Evolutionary conservation across 2,113 vertebrate species (phyloP).

Genomic region (Periophthalmus modestus): DNA sequence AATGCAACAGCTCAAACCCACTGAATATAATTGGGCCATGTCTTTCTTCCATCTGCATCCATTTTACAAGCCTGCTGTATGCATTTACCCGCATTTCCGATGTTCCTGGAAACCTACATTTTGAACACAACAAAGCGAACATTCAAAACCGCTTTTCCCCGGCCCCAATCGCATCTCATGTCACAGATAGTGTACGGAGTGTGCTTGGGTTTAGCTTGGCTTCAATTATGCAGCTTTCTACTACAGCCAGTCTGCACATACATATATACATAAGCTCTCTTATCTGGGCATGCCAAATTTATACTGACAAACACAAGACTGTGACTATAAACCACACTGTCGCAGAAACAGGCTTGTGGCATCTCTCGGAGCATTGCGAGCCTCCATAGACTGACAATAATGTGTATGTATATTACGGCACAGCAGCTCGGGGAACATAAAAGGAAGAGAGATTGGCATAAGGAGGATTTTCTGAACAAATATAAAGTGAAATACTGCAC

Average conservation of each 20-base stretch:
- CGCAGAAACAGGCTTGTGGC: slow-evolving; percentile 1
- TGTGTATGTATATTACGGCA: not conserved
- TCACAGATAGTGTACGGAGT: slow-evolving; percentile 12
- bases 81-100: not conserved
- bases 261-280: slow-evolving; percentile 25
- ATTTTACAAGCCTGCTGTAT: not conserved
- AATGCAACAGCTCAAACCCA: not conserved
- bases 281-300: slow-evolving; percentile 31
- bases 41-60: not conserved
- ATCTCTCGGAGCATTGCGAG: not conserved
- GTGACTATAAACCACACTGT: slow-evolving; percentile 14
- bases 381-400: not conserved
- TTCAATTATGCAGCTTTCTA: slow-evolving; percentile 18
- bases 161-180: slow-evolving; percentile 20
- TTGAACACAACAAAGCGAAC: slow-evolving; percentile 1
- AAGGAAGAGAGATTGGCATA: slow-evolving; percentile 1
- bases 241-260: slow-evolving; percentile 19
- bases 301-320: slow-evolving; percentile 27
- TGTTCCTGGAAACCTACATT: not conserved
- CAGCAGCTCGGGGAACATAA: not conserved
- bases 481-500: slow-evolving; percentile 15
- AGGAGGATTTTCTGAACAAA: not conserved
- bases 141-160: not conserved
- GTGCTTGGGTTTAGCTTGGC: slow-evolving; percentile 20
- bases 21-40: not conserved